These are phyloP conservation scores for Bradypus variegatus DNA, from an alignment of 2,797 vertebrate species.

Conservation along the genomic window DNA sequence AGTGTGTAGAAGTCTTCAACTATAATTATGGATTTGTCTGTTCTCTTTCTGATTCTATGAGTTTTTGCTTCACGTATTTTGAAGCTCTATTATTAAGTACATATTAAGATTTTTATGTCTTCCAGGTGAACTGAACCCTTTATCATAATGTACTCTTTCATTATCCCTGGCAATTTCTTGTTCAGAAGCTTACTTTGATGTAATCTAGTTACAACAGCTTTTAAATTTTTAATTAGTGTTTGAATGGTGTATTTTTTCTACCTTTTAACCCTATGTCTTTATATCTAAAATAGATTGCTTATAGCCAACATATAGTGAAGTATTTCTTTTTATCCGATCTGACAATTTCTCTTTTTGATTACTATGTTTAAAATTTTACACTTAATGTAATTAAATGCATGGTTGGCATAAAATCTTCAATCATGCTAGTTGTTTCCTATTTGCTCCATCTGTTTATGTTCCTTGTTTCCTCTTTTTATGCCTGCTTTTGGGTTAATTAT, in stretches of 20 bases:
- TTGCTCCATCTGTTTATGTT: neutral
- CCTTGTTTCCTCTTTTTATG: neutral
- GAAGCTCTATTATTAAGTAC: neutral
- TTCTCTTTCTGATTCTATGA: neutral
- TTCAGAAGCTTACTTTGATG: neutral
- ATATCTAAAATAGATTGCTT: neutral
- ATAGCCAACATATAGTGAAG: neutral
- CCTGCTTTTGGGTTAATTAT: neutral
- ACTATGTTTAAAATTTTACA: neutral
- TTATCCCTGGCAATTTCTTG: neutral
- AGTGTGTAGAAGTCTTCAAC: neutral
- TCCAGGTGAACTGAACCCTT: neutral
- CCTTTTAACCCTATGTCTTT: neutral
- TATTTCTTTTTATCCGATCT: neutral
- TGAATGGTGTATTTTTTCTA: neutral
- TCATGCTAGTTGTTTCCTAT: neutral
- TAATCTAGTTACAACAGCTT: neutral
- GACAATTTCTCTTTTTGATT: neutral
- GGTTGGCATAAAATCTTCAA: neutral
- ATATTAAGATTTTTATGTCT: neutral
- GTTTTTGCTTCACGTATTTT: neutral
- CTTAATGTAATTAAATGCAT: neutral
- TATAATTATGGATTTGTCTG: neutral
- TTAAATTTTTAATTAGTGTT: neutral
- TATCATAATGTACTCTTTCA: neutral